Percentiles rank a stretch among this genome's conserved stretches.
These are phyloP conservation scores for Dendrolimus punctatus DNA, from an alignment of 1,140 invertebrate species.

Conservation along the genomic window DNA sequence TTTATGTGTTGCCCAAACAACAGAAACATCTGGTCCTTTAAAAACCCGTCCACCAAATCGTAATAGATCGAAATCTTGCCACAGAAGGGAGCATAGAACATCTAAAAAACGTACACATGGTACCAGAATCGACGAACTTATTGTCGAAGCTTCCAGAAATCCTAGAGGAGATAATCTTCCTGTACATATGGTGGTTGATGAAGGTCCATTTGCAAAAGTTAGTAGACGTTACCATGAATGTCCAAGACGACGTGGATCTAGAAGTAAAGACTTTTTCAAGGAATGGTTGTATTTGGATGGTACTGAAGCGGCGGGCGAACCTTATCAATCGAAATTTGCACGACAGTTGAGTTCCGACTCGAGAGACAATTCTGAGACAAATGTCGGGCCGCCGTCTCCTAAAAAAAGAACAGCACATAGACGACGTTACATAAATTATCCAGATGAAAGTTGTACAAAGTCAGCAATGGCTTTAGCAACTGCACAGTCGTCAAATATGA, in stretches of 20 bases:
- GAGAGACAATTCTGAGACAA: constrained; percentile 65
- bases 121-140: constrained; percentile 52
- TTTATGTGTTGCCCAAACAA: constrained; percentile 42
- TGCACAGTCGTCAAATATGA: constrained; percentile 59
- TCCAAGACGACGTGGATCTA: constrained; percentile 42
- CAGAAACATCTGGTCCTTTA: constrained; percentile 36
- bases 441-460: constrained; percentile 64
- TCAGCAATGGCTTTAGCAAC: constrained; percentile 62
- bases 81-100: constrained; percentile 43
- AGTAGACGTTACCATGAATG: constrained; percentile 55
- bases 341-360: constrained; percentile 67
- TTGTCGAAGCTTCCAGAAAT: constrained; percentile 49
- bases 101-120: constrained; percentile 43
- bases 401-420: constrained; percentile 54
- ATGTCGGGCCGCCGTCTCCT: constrained; percentile 60
- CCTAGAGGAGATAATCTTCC: constrained; percentile 45
- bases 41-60: constrained; percentile 46
- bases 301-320: constrained; percentile 49
- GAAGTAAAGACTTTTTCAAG: constrained; percentile 58
- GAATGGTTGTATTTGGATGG: constrained; percentile 60
- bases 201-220: constrained; percentile 55
- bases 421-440: constrained; percentile 56
- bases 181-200: constrained; percentile 52
- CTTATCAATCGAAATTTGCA: constrained; percentile 60
- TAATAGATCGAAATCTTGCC: constrained; percentile 42